Evolutionary conservation across 1,140 invertebrate genomes (phyloP).

Genomic region (Diorhabda carinulata): DNA sequence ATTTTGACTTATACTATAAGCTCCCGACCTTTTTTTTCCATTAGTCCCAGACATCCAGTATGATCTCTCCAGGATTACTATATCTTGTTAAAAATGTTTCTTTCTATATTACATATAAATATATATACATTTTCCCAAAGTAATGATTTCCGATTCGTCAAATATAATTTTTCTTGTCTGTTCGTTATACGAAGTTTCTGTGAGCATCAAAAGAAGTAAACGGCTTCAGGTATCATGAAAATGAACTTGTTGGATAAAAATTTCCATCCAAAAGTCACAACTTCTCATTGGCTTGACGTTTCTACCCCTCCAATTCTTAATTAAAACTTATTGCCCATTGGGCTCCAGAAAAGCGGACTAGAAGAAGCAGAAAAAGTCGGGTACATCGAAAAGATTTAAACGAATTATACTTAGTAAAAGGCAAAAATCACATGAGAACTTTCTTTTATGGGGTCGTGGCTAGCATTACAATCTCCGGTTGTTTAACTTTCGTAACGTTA

Average conservation of each 20-base stretch:
- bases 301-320: not conserved
- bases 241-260: not conserved
- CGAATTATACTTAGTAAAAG: not conserved
- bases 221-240: not conserved
- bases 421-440: slow-evolving; percentile 2
- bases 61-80: too few species aligned
- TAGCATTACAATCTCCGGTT: not conserved
- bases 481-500: not conserved
- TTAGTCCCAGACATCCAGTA: too few species aligned
- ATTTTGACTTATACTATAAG: too few species aligned
- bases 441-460: not conserved
- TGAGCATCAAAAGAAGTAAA: not conserved
- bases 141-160: too few species aligned
- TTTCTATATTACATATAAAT: too few species aligned
- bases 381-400: slow-evolving; percentile 1
- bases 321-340: slow-evolving; percentile 2
- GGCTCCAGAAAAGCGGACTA: not conserved
- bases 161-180: not conserved
- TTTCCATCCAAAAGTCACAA: not conserved
- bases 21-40: too few species aligned
- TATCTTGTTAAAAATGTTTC: too few species aligned
- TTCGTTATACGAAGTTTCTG: not conserved
- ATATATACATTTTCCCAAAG: too few species aligned
- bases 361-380: not conserved
- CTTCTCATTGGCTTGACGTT: not conserved